Conservation (phyloP, 2,797 vertebrate species). For the Neoniphon sammara region DNA sequence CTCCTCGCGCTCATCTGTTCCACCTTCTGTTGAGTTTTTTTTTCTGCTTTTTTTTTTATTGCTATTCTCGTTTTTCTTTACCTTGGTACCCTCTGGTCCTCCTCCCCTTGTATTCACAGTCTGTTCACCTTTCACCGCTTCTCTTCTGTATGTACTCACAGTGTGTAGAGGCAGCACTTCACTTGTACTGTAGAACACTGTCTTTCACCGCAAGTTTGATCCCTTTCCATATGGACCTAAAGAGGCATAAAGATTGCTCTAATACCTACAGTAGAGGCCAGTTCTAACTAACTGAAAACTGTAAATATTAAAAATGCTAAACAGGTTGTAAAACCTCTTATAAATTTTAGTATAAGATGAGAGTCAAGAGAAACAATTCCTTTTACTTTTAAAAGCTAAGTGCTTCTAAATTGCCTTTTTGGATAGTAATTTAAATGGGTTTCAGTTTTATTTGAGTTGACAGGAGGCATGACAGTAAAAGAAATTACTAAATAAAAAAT, state of each 20-base stretch:
- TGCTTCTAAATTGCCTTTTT: slow-evolving; percentile 18
- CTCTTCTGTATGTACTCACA: slow-evolving; percentile 72
- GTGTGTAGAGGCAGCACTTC: slow-evolving; percentile 58
- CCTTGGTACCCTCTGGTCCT: slow-evolving; percentile 58
- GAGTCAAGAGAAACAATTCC: slow-evolving; percentile 1
- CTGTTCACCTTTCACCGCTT: slow-evolving; percentile 75
- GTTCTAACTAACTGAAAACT: neutral
- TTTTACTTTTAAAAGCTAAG: neutral
- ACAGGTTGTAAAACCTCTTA: neutral
- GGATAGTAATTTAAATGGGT: neutral
- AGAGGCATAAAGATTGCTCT: slow-evolving; percentile 36
- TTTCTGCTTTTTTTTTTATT: slow-evolving; percentile 45
- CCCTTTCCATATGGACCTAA: slow-evolving; percentile 23
- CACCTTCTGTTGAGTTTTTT: slow-evolving; percentile 77
- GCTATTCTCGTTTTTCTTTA: slow-evolving; percentile 57
- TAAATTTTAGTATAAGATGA: neutral
- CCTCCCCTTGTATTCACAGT: slow-evolving; percentile 78
- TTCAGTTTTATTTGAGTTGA: neutral
- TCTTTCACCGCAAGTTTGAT: slow-evolving; percentile 35
- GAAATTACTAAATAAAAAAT: neutral
- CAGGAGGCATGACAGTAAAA: neutral
- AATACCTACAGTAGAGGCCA: neutral
- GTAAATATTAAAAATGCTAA: neutral
- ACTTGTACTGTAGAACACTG: slow-evolving; percentile 45
- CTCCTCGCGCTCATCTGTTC: slow-evolving; percentile 95